Evolutionary conservation across 2,888 invertebrate genomes (phyloP).

Genomic region (Sialis lutaria): DNA sequence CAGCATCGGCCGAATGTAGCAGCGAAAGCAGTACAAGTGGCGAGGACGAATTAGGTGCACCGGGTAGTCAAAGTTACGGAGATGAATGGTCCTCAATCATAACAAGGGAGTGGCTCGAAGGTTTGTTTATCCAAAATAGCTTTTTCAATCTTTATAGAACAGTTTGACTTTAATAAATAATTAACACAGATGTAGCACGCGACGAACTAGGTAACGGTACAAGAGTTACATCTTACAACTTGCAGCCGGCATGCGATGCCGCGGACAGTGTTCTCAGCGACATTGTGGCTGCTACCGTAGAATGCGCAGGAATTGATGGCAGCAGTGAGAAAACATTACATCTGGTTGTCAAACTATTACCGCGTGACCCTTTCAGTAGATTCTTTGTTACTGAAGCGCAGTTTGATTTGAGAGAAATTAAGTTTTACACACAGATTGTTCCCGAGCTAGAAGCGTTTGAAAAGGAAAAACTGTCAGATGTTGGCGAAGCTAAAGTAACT

Average conservation of each 20-base stretch:
- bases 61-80: too few species aligned
- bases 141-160: too few species aligned
- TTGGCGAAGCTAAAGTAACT: constrained; percentile 24
- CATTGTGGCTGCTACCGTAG: constrained; percentile 56
- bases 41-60: too few species aligned
- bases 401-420: constrained; percentile 65
- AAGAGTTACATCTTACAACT: constrained; percentile 14
- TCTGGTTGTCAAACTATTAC: constrained; percentile 58
- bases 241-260: constrained; percentile 39
- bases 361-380: constrained; percentile 61
- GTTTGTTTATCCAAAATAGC: too few species aligned
- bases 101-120: too few species aligned
- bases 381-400: constrained; percentile 69
- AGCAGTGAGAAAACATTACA: constrained; percentile 20
- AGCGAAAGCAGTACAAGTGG: too few species aligned
- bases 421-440: constrained; percentile 64
- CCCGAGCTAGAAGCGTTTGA: constrained; percentile 50
- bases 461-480: constrained; percentile 22
- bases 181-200: too few species aligned
- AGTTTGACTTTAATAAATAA: too few species aligned
- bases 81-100: too few species aligned
- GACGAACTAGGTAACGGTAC: too few species aligned
- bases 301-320: constrained; percentile 28
- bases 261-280: constrained; percentile 61
- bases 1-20: too few species aligned